Conservation (phyloP, 2,113 vertebrate species). For the Sciurus niger region DNA sequence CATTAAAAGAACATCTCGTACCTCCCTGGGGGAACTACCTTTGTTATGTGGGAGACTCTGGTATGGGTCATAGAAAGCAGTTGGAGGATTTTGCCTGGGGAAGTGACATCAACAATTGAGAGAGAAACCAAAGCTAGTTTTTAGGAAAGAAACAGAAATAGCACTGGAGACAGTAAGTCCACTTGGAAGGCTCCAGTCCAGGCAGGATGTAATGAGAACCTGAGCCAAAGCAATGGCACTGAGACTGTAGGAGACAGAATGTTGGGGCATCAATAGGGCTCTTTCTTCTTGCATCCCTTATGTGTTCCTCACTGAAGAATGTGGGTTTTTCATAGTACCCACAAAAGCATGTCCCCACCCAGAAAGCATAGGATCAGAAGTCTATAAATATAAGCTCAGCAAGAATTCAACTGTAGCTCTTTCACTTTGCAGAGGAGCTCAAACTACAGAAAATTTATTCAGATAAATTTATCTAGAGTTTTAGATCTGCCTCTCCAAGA, state of each 20-base stretch:
- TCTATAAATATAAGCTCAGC: constrained; percentile 65
- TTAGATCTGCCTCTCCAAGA: constrained; percentile 23
- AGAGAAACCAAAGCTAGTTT: background rate
- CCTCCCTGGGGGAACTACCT: background rate
- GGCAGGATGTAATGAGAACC: background rate
- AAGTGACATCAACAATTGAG: background rate
- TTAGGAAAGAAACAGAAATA: background rate
- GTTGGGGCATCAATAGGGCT: background rate
- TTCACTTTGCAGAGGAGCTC: constrained; percentile 13
- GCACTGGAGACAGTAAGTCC: background rate
- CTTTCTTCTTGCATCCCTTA: background rate
- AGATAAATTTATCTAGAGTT: constrained; percentile 61
- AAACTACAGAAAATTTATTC: constrained; percentile 34
- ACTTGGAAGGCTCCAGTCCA: background rate
- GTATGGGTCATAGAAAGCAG: background rate
- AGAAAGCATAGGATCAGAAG: constrained; percentile 55
- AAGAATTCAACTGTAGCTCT: constrained; percentile 20
- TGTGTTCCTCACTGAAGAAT: background rate
- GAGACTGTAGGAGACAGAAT: background rate
- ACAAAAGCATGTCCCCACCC: constrained; percentile 31
- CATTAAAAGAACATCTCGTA: background rate
- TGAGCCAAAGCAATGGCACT: background rate
- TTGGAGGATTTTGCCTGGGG: background rate
- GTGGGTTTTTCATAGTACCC: constrained; percentile 30
- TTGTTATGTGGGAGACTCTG: background rate